phyloP scores from a whole-genome alignment of 2,888 invertebrate species.

The Limnephilus rhombicus region DNA sequence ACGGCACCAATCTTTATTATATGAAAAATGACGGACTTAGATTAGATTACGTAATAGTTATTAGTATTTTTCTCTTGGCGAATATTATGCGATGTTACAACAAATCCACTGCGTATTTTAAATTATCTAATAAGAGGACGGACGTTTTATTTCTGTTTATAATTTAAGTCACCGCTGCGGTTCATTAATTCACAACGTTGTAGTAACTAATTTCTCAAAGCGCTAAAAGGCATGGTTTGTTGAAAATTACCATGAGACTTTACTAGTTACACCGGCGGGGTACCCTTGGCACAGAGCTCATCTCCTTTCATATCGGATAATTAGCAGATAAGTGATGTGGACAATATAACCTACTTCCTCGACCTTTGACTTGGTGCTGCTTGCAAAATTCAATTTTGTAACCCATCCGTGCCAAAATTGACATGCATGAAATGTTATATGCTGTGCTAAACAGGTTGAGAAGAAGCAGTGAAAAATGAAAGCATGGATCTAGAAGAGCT shows the following conservation, averaged over 20 bases:
- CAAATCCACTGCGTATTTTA: background rate
- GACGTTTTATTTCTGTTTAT: background rate
- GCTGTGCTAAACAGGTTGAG: too few relatives aligned
- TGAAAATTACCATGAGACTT: conserved; percentile 3
- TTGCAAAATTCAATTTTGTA: background rate
- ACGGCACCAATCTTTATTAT: too few relatives aligned
- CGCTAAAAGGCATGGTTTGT: background rate
- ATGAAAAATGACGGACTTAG: too few relatives aligned
- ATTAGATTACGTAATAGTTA: too few relatives aligned
- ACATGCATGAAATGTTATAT: background rate
- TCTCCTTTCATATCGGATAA: conserved; percentile 15
- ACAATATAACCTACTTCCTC: conserved; percentile 2
- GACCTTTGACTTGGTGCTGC: background rate
- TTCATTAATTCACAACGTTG: background rate
- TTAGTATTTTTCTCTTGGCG: too few relatives aligned
- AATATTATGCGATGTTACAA: too few relatives aligned
- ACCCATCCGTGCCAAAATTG: background rate
- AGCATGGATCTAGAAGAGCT: too few relatives aligned
- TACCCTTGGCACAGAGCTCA: conserved; percentile 7
- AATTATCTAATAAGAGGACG: background rate
- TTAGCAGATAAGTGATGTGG: conserved; percentile 10
- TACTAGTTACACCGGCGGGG: background rate
- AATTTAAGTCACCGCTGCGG: background rate
- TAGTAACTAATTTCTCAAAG: background rate
- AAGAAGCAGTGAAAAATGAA: too few relatives aligned